Conservation (phyloP, 2,113 vertebrate species). For the Sula dactylatra region DNA sequence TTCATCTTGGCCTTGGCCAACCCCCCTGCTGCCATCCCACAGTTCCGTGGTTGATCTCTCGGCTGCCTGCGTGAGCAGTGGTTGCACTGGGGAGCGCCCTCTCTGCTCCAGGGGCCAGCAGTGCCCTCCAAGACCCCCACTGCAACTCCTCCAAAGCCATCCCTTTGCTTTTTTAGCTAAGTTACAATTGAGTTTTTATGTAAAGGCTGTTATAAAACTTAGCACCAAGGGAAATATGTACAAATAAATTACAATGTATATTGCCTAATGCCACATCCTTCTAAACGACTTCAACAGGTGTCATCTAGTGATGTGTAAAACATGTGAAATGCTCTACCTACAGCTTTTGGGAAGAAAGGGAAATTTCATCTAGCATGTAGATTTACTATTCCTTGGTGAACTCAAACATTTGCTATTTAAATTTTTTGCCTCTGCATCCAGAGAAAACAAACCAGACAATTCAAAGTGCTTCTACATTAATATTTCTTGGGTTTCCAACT, state of each 20-base stretch:
- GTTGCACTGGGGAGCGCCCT: no score
- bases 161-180: not conserved
- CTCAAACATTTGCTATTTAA: slow-evolving; percentile 6
- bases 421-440: not conserved
- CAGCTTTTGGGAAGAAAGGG: not conserved
- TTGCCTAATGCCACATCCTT: not conserved
- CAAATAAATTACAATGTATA: not conserved
- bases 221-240: not conserved
- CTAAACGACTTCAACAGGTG: not conserved
- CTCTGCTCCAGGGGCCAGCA: not conserved
- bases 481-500: not conserved
- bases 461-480: not conserved
- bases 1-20: not conserved
- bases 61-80: fast-evolving
- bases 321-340: not conserved
- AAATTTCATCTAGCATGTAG: not conserved
- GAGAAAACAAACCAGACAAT: not conserved
- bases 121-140: not conserved
- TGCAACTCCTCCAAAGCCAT: not conserved
- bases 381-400: not conserved
- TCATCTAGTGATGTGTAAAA: not conserved
- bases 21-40: fast-evolving
- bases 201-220: fast-evolving
- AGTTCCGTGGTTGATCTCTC: fast-evolving
- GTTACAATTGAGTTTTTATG: fast-evolving